A percentile compares a stretch with the other conserved stretches of the same genome.
These are phyloP conservation scores for Catagonus wagneri DNA, from an alignment of 2,113 vertebrate genomes.

Conservation along the genomic window DNA sequence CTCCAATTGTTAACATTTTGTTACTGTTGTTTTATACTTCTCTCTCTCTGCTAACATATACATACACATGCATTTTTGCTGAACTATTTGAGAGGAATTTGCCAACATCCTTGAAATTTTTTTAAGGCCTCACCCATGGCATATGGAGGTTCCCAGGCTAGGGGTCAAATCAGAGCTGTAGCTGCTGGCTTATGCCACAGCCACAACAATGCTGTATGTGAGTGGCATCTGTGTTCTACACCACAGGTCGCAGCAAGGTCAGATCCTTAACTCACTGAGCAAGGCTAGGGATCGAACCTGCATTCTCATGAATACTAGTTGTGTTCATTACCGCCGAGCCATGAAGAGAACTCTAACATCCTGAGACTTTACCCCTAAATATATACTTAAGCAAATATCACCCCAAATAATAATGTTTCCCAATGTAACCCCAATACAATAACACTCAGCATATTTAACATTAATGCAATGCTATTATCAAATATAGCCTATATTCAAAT, in stretches of 20 bases:
- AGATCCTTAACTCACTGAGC: too few relatives aligned
- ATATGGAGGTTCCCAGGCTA: too few relatives aligned
- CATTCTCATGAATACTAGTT: too few relatives aligned
- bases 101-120: background rate
- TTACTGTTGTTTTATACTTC: background rate
- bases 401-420: background rate
- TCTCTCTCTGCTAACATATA: background rate
- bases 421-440: background rate
- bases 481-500: background rate
- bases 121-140: too few relatives aligned
- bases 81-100: background rate
- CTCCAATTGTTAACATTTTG: background rate
- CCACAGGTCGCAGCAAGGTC: too few relatives aligned
- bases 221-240: too few relatives aligned
- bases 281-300: too few relatives aligned
- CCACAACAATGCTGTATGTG: too few relatives aligned
- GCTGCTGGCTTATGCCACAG: too few relatives aligned
- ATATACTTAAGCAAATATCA: background rate
- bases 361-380: background rate
- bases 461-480: background rate
- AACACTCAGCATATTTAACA: background rate
- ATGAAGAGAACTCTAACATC: background rate
- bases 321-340: too few relatives aligned
- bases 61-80: background rate
- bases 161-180: too few relatives aligned